Base-by-base conservation (phyloP, 1,140 invertebrate genomes). In the Atta cephalotes region DNA sequence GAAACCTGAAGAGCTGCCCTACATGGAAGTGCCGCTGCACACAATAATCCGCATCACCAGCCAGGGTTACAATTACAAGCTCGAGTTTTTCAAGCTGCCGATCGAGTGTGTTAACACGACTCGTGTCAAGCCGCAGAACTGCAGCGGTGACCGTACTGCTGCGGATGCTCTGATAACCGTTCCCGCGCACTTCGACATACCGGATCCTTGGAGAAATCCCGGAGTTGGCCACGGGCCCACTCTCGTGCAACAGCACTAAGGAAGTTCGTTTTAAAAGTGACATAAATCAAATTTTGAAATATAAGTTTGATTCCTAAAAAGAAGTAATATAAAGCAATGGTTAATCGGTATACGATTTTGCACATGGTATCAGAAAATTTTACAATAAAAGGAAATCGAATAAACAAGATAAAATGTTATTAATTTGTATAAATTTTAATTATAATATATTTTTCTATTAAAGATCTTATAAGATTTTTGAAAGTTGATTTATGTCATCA, bases 21-120 rank as follows among this genome's bases (percentile, higher is more conserved):
- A 99, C 94, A 96, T 99, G 95, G 97, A 98, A 91, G 98, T 99
- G 0, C 98, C 98, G 3, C 95, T 99, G 3, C 98, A 99, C 93
- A 98, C 98, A 1, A 97, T 99, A 45, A 98, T 99, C 76, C 98
- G 98, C 91, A 94, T 98, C 49, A 97, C 97, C 4, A 97, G 97
- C 28, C 96, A 97, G 84, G 98, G 98, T 0, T 98, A 98, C 95
- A 97, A 97, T 85, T 98, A 98, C 95, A 96, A 97, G 88, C 96
- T 98, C 85, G 98, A 98, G 93, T 97, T 97, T 88, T 97, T 98
- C 60, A 97, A 97, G 89, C 94, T 98, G 77, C 97, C 97, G 3
- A 96, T 98, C 4, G 97, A 98, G 49, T 98, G 98, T 93, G 98
- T 98, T 6, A 97, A 98, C 92, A 98, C 98, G 3, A 97, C 97